Percentiles rank a stretch among this genome's conserved stretches.
Conservation (phyloP, 1,140 invertebrate species). For the Himalopsyche phryganea region DNA sequence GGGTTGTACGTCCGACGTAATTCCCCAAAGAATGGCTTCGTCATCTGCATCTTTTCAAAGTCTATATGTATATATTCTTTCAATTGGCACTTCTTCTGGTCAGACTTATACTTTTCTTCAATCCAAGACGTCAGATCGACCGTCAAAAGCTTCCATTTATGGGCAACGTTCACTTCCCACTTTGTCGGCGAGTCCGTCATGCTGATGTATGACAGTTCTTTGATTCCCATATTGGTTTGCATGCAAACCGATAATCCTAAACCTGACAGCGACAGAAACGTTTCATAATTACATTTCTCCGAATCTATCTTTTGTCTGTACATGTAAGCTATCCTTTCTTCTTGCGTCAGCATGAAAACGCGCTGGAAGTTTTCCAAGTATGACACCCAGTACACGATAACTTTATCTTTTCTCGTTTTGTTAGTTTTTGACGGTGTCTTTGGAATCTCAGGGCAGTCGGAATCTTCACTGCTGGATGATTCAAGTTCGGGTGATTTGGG, state of each 20-base stretch:
- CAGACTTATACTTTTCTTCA: conserved; percentile 72
- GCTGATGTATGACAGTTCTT: conserved; percentile 65
- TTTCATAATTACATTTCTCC: conserved; percentile 66
- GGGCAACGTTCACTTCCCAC: conserved; percentile 79
- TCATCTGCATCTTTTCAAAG: conserved; percentile 82
- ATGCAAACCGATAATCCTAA: conserved; percentile 66
- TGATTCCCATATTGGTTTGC: conserved; percentile 41
- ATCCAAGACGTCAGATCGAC: conserved; percentile 76
- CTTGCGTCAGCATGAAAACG: conserved; percentile 77
- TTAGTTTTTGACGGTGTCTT: conserved; percentile 47
- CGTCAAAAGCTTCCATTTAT: conserved; percentile 73
- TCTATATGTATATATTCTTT: conserved; percentile 78
- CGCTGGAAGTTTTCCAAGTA: conserved; percentile 73
- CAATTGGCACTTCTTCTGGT: conserved; percentile 66
- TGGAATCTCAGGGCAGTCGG: conserved; percentile 43
- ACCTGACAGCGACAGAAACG: conserved; percentile 67
- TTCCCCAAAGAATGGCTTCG: conserved; percentile 80
- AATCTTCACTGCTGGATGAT: conserved; percentile 54
- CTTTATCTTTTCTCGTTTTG: conserved; percentile 54
- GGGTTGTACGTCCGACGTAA: conserved; percentile 70
- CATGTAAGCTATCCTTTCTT: conserved; percentile 68
- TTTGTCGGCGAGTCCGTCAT: conserved; percentile 65
- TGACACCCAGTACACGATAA: conserved; percentile 80
- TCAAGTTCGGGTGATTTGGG: conserved; percentile 46
- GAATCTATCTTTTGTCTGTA: conserved; percentile 67